Percentiles rank a stretch among this genome's conserved stretches.
These are phyloP conservation scores for Glomeris maerens DNA, from an alignment of 1,140 invertebrate species.

Conservation along the genomic window DNA sequence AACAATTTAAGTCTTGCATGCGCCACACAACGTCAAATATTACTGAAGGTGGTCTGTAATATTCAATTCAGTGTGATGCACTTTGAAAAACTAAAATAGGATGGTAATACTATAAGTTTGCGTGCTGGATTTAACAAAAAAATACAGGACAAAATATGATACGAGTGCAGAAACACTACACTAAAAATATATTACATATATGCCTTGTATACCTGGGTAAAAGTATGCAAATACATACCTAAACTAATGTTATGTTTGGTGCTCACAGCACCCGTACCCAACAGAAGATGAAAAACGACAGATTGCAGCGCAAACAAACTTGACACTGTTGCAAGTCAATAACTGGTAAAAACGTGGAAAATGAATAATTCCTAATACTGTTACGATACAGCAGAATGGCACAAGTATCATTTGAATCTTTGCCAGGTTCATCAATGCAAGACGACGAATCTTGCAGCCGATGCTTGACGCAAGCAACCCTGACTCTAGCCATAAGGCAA, in stretches of 20 bases:
- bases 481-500: constrained; percentile 28
- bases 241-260: constrained; percentile 12
- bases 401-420: constrained; percentile 1
- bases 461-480: constrained; percentile 54
- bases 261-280: constrained; percentile 67
- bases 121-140: too few relatives aligned
- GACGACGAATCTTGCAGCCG: constrained; percentile 76
- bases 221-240: too few relatives aligned
- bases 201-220: too few relatives aligned
- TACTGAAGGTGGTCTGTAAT: too few relatives aligned
- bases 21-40: too few relatives aligned
- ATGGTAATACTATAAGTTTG: too few relatives aligned
- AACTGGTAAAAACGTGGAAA: constrained; percentile 31
- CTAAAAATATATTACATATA: too few relatives aligned
- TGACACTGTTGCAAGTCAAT: constrained; percentile 50
- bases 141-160: too few relatives aligned
- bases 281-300: constrained; percentile 84
- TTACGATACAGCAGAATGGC: neutral
- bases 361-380: neutral
- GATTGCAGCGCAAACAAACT: constrained; percentile 70
- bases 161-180: too few relatives aligned
- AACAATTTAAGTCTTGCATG: too few relatives aligned
- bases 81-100: too few relatives aligned
- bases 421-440: constrained; percentile 89
- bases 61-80: too few relatives aligned